phyloP scores from a whole-genome alignment of 2,797 vertebrate genomes.

The Acrocephalus scirpaceus region DNA sequence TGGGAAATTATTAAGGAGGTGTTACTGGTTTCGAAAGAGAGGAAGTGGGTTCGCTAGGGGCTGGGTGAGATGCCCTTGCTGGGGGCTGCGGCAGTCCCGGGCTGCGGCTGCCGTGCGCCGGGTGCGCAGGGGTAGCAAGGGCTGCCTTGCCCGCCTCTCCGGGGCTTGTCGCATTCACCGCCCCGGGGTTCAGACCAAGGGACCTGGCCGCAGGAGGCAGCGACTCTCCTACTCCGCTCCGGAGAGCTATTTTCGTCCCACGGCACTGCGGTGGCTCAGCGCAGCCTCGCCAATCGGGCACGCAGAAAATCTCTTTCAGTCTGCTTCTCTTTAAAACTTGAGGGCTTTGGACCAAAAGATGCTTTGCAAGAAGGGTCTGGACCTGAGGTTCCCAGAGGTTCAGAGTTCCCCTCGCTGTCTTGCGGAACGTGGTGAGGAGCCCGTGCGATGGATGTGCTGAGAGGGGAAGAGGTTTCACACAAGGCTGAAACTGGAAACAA shows the following conservation, averaged over 20 bases:
- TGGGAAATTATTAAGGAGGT: not conserved
- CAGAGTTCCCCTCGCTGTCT: not conserved
- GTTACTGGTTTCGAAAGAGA: not conserved
- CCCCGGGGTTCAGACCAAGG: not conserved
- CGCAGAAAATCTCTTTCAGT: not conserved
- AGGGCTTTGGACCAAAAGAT: not conserved
- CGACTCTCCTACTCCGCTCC: fast-evolving
- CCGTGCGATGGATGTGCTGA: not conserved
- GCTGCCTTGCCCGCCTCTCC: not conserved
- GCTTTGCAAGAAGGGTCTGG: not conserved
- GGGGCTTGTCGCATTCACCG: not conserved
- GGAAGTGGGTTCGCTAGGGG: not conserved
- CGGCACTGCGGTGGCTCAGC: not conserved
- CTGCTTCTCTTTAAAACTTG: not conserved
- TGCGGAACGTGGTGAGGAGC: not conserved
- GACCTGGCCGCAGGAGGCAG: not conserved
- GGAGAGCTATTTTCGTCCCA: not conserved
- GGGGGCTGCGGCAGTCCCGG: not conserved
- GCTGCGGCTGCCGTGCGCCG: not conserved
- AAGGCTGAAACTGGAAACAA: not conserved
- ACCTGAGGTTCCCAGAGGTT: not conserved
- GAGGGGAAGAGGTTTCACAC: not conserved
- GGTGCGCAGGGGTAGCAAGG: fast-evolving
- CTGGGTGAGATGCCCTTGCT: not conserved
- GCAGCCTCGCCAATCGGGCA: not conserved